Evolutionary conservation across 2,888 invertebrate species (phyloP).

Genomic region (Hyppa rectilinea): DNA sequence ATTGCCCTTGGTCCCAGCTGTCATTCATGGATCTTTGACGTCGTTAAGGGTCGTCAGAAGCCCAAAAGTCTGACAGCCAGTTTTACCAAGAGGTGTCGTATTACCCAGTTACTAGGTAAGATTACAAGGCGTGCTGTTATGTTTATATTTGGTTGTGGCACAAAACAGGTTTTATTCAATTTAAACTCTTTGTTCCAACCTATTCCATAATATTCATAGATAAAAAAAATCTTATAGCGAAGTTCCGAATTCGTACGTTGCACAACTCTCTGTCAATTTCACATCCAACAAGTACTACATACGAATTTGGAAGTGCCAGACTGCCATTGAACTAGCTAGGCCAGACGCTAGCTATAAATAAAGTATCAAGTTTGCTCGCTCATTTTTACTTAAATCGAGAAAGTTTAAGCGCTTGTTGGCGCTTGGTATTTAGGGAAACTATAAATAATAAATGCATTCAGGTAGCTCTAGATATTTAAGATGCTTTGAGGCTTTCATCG

Average conservation of each 20-base stretch:
- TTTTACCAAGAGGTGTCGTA: no score
- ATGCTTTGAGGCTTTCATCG: not conserved
- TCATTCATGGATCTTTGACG: no score
- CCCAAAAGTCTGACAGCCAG: no score
- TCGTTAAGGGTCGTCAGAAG: no score
- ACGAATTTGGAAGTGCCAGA: constrained; percentile 43
- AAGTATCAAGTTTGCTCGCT: constrained; percentile 31
- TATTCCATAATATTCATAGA: not conserved
- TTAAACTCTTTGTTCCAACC: not conserved
- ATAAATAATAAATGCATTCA: constrained; percentile 37
- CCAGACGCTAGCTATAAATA: constrained; percentile 52
- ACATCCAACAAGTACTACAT: constrained; percentile 50
- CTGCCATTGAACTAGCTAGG: constrained; percentile 30
- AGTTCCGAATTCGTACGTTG: not conserved
- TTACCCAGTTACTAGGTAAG: no score
- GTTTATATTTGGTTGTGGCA: not conserved
- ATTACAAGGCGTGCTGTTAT: not conserved
- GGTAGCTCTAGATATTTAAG: constrained; percentile 8
- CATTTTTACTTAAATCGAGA: constrained; percentile 41
- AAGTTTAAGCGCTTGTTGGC: constrained; percentile 28
- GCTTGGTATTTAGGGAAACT: constrained; percentile 29
- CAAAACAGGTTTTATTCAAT: not conserved
- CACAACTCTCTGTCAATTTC: constrained; percentile 40
- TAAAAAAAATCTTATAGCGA: not conserved
- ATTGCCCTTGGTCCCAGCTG: no score